These are phyloP conservation scores for Tethya wilhelma DNA, from an alignment of 37 sponge, comb jelly and placozoan genomes.

Conservation along the genomic window DNA sequence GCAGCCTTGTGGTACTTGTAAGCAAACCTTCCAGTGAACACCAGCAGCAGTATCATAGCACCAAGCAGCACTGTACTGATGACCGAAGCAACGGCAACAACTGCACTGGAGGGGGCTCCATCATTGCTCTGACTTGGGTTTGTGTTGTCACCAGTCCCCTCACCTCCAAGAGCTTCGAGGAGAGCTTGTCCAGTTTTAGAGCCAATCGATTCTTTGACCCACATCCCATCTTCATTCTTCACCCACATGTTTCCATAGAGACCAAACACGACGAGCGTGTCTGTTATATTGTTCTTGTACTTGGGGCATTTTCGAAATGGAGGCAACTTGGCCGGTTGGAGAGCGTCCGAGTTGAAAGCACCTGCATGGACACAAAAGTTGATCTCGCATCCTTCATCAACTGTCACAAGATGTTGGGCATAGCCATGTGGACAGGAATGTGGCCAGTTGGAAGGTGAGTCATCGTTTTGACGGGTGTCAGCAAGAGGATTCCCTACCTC, in stretches of 20 bases:
- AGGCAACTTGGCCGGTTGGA: slow-evolving; percentile 40
- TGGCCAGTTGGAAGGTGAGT: slow-evolving; percentile 23
- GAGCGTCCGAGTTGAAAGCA: not conserved
- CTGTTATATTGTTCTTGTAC: slow-evolving; percentile 27
- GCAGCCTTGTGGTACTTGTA: too few species aligned
- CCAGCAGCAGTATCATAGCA: not conserved
- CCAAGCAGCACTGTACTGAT: slow-evolving; percentile 25
- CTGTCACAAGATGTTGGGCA: slow-evolving; percentile 50
- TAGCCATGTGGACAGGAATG: slow-evolving; percentile 64
- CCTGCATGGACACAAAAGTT: slow-evolving; percentile 64
- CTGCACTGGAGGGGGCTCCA: slow-evolving; percentile 1
- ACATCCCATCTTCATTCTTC: slow-evolving; percentile 20
- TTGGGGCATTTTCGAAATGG: slow-evolving; percentile 50
- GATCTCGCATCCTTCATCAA: slow-evolving; percentile 74
- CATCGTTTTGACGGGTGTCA: not conserved
- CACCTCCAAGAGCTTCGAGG: not conserved
- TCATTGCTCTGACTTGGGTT: not conserved
- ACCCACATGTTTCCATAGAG: slow-evolving; percentile 27
- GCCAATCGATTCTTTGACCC: slow-evolving; percentile 6
- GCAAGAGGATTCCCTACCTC: slow-evolving; percentile 73
- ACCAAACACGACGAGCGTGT: slow-evolving; percentile 39
- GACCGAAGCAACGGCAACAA: slow-evolving; percentile 18
- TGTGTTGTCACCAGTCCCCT: not conserved
- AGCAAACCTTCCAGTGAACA: too few species aligned
- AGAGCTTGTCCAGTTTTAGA: not conserved